phyloP scores from a whole-genome alignment of 2,888 invertebrate species.

The Oscheius myriophilus region DNA sequence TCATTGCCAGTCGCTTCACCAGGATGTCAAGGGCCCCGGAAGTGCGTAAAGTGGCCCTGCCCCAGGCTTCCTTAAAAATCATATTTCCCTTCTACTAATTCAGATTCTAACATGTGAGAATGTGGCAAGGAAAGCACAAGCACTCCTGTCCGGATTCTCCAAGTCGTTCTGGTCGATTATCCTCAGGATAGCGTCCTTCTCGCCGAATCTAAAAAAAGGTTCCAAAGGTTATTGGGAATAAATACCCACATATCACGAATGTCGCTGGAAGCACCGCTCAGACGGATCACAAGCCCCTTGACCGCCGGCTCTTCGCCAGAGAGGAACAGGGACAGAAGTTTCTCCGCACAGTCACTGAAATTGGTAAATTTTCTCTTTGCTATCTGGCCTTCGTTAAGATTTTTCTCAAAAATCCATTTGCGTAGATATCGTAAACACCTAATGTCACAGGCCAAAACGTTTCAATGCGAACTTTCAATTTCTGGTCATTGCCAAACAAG shows the following conservation, averaged over 20 bases:
- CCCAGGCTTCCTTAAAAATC: conserved; percentile 61
- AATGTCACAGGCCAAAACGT: no score
- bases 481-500: background rate
- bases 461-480: no score
- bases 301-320: conserved; percentile 4
- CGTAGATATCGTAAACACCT: no score
- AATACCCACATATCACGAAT: conserved; percentile 17
- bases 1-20: conserved; percentile 39
- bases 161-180: conserved; percentile 5
- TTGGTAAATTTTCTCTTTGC: no score
- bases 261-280: conserved; percentile 22
- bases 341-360: conserved; percentile 29
- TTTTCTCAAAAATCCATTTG: no score
- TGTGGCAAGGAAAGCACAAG: conserved; percentile 19
- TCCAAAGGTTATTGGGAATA: background rate
- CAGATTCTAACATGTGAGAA: conserved; percentile 23
- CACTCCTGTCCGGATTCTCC: background rate
- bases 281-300: conserved; percentile 23
- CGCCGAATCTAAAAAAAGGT: conserved; percentile 27
- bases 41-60: conserved; percentile 57
- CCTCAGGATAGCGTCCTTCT: conserved; percentile 5
- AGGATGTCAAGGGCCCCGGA: conserved; percentile 56
- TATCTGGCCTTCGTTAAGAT: no score
- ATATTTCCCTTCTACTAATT: background rate
- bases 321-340: conserved; percentile 17